These are phyloP conservation scores for Lasaia peninsularis DNA, from an alignment of 1,140 invertebrate genomes.

Conservation along the genomic window DNA sequence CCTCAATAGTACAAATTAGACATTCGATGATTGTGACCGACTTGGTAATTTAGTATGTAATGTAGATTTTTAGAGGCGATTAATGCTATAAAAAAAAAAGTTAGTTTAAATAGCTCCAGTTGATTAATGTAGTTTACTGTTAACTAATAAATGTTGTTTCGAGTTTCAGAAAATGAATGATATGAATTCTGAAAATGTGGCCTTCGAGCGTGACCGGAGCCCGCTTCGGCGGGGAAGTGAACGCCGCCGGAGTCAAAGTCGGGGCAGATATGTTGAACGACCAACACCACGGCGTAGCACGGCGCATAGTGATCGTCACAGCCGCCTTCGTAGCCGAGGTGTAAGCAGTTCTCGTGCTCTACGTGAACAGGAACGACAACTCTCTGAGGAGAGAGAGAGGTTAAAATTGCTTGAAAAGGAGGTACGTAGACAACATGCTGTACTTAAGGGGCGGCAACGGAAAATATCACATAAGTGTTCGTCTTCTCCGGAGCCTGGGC, in stretches of 20 bases:
- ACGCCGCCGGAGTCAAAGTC: background rate
- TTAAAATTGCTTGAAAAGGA: background rate
- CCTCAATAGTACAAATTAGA: no score
- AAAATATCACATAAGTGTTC: background rate
- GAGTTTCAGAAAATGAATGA: background rate
- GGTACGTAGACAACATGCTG: background rate
- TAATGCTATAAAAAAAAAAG: background rate
- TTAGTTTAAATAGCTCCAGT: no score
- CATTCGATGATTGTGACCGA: no score
- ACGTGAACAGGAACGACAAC: background rate
- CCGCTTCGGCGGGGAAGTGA: background rate
- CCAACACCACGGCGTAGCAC: background rate
- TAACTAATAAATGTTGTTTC: background rate
- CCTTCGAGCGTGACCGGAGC: background rate
- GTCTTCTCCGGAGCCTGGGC: background rate
- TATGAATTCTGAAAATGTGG: background rate
- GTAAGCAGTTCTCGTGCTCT: background rate
- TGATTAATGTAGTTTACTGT: background rate
- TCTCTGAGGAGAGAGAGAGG: background rate
- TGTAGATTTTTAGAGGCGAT: no score
- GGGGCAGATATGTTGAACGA: background rate
- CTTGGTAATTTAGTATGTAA: no score
- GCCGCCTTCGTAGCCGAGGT: background rate
- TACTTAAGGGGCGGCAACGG: background rate
- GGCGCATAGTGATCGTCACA: background rate